Evolutionary conservation across 2,113 vertebrate species (phyloP), one percentile per base, ranked within the genome.

Genomic region (Scophthalmus maximus): DNA sequence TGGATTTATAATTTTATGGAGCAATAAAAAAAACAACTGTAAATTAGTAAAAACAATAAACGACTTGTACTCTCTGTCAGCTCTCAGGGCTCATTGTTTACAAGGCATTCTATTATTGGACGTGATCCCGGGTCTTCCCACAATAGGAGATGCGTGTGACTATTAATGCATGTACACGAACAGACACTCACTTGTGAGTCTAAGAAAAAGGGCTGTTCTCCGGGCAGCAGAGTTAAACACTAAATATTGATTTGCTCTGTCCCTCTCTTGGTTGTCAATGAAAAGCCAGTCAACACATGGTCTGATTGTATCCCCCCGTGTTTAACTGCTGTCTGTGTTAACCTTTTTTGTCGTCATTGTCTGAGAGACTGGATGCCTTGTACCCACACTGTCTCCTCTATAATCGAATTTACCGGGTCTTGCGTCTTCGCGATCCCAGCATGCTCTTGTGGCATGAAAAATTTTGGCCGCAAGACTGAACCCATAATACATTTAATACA

Each of bases 171-270:
- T 1, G 1, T 11, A 56, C 51, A 38, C 23, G 38, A 25, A 56
- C 42, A 29, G 18, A 66, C 38, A 20, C 51, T n/a, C 17, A 14
- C 56, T 5, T 17, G 12, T 25, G 18, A 47, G 20, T 53, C 26
- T 53, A 23, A 25, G 1, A 11, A 34, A 52, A 44, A 15, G 18
- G 46, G 20, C 26, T 59, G 50, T 74, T 71, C 14, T 44, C 29
- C 18, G 1, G 38, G 68, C 8, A 52, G 38, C 56, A 34, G 57
- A 22, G 8, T 56, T 36, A 65, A 72, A 47, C 52, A 44, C 17
- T 52, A 15, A 49, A 51, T 68, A 70, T 67, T 50, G 34, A 78
- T 65, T 67, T 60, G 6, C 7, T 30, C 14, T 23, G 9, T 32
- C 10, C 34, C 30, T 60, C 22, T 36, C 17, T 18, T 49, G 22